Conservation (phyloP, 1,140 invertebrate genomes). For the Harpegnathos saltator region DNA sequence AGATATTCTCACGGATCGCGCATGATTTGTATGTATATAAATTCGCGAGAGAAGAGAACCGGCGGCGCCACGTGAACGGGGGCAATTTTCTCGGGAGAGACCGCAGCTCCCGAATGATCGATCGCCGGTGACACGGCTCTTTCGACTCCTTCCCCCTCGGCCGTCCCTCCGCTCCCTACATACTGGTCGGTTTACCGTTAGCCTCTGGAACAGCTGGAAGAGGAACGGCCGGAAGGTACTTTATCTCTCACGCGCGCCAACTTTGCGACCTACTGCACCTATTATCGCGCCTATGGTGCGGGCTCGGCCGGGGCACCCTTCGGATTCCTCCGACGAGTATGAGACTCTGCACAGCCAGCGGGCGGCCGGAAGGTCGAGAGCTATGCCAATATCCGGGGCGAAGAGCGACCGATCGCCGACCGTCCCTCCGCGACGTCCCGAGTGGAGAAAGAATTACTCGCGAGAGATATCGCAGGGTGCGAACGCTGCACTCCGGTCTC, state of each 20-base stretch:
- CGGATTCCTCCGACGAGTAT: constrained; percentile 35
- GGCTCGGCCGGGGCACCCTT: constrained; percentile 8
- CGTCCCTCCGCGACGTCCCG: not conserved
- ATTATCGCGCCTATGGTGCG: not conserved
- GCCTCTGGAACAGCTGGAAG: not conserved
- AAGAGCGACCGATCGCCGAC: not conserved
- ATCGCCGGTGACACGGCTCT: constrained; percentile 30
- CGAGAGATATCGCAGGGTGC: constrained; percentile 10
- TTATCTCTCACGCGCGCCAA: constrained; percentile 1
- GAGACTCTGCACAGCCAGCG: constrained; percentile 13
- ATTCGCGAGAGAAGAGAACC: not conserved
- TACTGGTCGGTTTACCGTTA: constrained; percentile 31
- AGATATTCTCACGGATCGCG: constrained; percentile 13
- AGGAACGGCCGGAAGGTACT: constrained; percentile 14
- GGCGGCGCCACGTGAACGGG: not conserved
- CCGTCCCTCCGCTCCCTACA: not conserved
- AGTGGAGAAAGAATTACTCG: constrained; percentile 24
- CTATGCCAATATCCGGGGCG: constrained; percentile 71
- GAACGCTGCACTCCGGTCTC: not conserved
- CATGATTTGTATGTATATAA: constrained; percentile 28
- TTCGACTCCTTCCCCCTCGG: not conserved
- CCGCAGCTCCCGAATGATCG: constrained; percentile 10
- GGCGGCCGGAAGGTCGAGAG: constrained; percentile 59
- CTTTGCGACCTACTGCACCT: constrained; percentile 55
- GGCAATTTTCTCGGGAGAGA: constrained; percentile 26